Evolutionary conservation across 2,797 vertebrate species (phyloP).

Genomic region (Betta splendens): DNA sequence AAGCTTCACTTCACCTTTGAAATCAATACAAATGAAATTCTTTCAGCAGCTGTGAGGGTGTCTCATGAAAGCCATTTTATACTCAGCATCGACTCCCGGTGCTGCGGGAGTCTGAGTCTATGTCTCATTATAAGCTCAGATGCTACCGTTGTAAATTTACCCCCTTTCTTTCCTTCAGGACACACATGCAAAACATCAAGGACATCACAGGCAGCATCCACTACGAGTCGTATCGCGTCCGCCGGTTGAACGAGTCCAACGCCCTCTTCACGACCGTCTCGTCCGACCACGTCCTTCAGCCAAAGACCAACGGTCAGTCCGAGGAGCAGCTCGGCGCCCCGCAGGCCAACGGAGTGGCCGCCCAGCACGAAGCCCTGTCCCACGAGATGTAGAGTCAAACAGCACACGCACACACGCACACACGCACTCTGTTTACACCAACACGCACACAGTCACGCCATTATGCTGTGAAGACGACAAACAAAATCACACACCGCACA

Average conservation of each 20-base stretch:
- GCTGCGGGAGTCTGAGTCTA: background rate
- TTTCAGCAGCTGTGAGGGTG: constrained; percentile 5
- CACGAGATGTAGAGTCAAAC: constrained; percentile 88
- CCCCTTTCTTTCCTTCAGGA: constrained; percentile 77
- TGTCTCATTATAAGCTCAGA: background rate
- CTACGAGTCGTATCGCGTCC: constrained; percentile 94
- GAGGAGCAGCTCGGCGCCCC: constrained; percentile 61
- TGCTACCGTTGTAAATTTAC: background rate
- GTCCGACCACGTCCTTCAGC: constrained; percentile 69
- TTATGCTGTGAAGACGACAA: constrained; percentile 52
- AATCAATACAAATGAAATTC: constrained; percentile 38
- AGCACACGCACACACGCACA: constrained; percentile 25
- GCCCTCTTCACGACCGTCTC: constrained; percentile 77
- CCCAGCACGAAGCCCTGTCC: constrained; percentile 83
- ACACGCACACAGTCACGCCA: constrained; percentile 23
- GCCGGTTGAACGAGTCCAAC: constrained; percentile 90
- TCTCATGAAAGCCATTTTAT: constrained; percentile 2
- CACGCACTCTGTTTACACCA: constrained; percentile 51
- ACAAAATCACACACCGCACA: constrained; percentile 19
- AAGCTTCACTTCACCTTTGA: constrained; percentile 14
- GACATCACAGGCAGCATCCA: constrained; percentile 98
- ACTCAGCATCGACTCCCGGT: background rate
- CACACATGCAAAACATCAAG: constrained; percentile 99
- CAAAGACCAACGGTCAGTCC: constrained; percentile 62
- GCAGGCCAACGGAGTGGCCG: constrained; percentile 85